A percentile compares a stretch with the other conserved stretches of the same genome.
Conservation (phyloP, 1,140 invertebrate genomes). For the Carposina sasakii region DNA sequence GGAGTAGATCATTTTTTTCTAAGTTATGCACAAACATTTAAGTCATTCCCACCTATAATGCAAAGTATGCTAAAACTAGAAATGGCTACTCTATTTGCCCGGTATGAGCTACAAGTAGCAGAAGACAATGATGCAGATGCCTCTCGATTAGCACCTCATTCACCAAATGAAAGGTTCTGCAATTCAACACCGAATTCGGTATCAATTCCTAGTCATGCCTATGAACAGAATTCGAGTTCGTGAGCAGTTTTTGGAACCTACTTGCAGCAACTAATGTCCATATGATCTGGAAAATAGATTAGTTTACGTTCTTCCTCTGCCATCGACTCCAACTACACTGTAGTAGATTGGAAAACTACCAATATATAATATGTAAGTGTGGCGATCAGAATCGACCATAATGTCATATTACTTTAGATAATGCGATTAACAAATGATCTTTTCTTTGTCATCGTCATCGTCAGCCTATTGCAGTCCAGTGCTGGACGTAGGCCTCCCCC, state of each 20-base stretch:
- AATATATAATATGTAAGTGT: neutral
- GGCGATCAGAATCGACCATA: no score
- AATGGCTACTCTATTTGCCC: constrained; percentile 7
- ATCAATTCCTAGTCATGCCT: constrained; percentile 1
- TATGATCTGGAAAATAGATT: neutral
- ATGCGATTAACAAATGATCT: neutral
- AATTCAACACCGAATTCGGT: constrained; percentile 1
- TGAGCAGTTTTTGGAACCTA: neutral
- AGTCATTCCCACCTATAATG: neutral
- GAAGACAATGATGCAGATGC: constrained; percentile 1
- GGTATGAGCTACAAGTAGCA: constrained; percentile 1
- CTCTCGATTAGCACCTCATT: neutral
- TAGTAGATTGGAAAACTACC: neutral
- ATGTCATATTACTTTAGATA: no score
- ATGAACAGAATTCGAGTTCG: constrained; percentile 2
- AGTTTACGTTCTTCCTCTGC: neutral
- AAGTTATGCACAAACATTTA: neutral
- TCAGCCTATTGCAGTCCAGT: no score
- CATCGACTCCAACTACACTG: neutral
- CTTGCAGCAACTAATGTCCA: no score
- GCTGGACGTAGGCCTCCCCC: no score
- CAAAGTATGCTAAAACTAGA: constrained; percentile 2
- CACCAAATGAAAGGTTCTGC: neutral
- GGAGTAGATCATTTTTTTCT: neutral
- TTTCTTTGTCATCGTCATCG: no score